Evolutionary conservation across 1,140 invertebrate species (phyloP).

Genomic region (Andrena cerasifolii): DNA sequence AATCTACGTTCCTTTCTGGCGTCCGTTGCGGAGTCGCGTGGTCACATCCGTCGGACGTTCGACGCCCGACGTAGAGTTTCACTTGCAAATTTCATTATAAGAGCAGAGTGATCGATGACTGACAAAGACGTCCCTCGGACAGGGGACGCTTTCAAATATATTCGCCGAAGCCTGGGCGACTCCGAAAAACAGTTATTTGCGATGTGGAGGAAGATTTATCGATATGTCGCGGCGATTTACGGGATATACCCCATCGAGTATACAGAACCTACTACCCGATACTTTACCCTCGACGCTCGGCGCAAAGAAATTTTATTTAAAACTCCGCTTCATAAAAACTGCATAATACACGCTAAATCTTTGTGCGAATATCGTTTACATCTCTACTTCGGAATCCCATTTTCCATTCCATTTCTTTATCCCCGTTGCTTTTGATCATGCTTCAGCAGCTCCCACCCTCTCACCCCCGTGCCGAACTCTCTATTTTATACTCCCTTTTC

Average conservation of each 20-base stretch:
- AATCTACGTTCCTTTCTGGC: too few relatives aligned
- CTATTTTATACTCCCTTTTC: not conserved
- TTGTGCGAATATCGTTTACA: constrained; percentile 36
- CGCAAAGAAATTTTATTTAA: constrained; percentile 63
- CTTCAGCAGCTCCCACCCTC: not conserved
- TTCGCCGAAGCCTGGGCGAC: constrained; percentile 18
- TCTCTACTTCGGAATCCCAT: not conserved
- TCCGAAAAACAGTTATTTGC: too few relatives aligned
- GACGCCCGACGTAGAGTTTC: constrained; percentile 2
- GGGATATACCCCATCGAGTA: constrained; percentile 36
- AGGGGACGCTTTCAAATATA: constrained; percentile 42
- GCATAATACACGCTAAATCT: constrained; percentile 53
- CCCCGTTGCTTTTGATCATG: not conserved
- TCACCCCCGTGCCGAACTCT: too few relatives aligned
- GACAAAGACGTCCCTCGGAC: constrained; percentile 48
- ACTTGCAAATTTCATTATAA: constrained; percentile 43
- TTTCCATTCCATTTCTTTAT: not conserved
- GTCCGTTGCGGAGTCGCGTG: too few relatives aligned
- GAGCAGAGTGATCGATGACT: constrained; percentile 51
- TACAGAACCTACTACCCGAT: too few relatives aligned
- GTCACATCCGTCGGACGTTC: not conserved
- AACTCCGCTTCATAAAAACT: constrained; percentile 67
- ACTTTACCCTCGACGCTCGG: constrained; percentile 27
- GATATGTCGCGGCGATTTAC: constrained; percentile 41
- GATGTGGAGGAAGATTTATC: constrained; percentile 60